These are phyloP conservation scores for Calephelis nemesis DNA, from an alignment of 1,140 invertebrate species.

Conservation along the genomic window DNA sequence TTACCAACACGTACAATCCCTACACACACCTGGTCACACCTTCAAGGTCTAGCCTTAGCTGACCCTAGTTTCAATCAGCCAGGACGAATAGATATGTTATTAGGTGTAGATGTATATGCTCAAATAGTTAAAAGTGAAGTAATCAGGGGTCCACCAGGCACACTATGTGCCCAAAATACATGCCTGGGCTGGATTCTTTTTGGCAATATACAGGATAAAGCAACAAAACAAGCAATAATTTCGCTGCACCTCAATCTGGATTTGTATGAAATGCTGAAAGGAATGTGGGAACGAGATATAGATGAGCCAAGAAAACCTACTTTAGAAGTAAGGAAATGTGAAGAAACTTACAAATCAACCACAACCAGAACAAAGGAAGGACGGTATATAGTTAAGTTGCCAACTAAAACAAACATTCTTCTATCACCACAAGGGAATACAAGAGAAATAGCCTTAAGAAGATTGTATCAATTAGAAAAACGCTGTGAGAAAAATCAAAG, in stretches of 20 bases:
- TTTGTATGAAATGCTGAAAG: conserved; percentile 21
- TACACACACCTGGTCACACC: conserved; percentile 20
- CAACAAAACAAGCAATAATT: neutral
- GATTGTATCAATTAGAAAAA: too few relatives aligned
- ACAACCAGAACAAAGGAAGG: conserved; percentile 21
- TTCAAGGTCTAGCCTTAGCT: conserved; percentile 25
- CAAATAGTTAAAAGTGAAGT: too few relatives aligned
- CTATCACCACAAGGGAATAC: too few relatives aligned
- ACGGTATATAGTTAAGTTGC: conserved; percentile 24
- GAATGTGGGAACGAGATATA: conserved; percentile 22
- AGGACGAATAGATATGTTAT: conserved; percentile 34
- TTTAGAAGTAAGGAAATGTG: conserved; percentile 17
- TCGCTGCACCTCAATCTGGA: conserved; percentile 18
- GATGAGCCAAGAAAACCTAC: neutral
- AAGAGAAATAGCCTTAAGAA: too few relatives aligned
- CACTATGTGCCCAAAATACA: too few relatives aligned
- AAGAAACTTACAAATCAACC: conserved; percentile 18
- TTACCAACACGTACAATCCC: conserved; percentile 24
- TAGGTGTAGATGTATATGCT: too few relatives aligned
- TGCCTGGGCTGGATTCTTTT: too few relatives aligned
- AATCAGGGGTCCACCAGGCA: too few relatives aligned
- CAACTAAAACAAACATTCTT: too few relatives aligned
- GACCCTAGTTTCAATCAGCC: conserved; percentile 31
- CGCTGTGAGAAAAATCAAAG: too few relatives aligned
- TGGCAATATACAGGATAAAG: conserved; percentile 7